Evolutionary conservation across 2,113 vertebrate species (phyloP), one percentile per base, ranked within the genome.

Genomic region (Poicephalus meyeri): DNA sequence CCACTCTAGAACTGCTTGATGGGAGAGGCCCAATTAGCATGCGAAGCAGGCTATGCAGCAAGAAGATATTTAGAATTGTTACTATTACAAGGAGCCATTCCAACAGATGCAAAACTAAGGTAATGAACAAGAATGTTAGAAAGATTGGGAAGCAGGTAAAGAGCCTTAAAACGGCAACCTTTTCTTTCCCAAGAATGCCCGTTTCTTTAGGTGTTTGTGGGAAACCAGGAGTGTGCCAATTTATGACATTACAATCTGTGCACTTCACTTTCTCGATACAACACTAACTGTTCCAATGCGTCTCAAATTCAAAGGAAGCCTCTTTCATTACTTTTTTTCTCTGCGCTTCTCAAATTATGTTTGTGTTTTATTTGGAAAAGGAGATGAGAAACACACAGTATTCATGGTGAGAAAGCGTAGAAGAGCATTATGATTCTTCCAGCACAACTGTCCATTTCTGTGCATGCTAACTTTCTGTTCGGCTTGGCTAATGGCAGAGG

Each of bases 321-420:
- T 20, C 35, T 71, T 53, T 26, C 15, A 35, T 35, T 3, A 21
- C 5, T 37, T 49, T 39, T 39, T 60, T 41, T 50, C 24, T 1
- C 23, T 60, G 28, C n/a, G 13, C 13, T 50, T 46, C 52, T 41
- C 12, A 55, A 46, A 29, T 82, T 18, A 66, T 39, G 37, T 61
- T 49, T 80, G n/a, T 63, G n/a, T 24, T 77, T 35, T 52, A 50
- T 80, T 31, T 60, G 49, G 37, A 44, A 1, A 6, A 35, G 6
- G 16, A 28, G 47, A 65, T 76, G 41, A 80, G 63, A 63, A 70
- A 24, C 17, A 77, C 13, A 46, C 7, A 35, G 10, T 7, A 9
- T 16, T 66, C 1, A 2, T 19, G 29, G 26, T 55, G 35, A 70
- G 50, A 37, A 65, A 82, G 10, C 0, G 0, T 2, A 29, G 60